Base-by-base conservation (phyloP, 2,797 vertebrate genomes). In the Poecilia wingei region DNA sequence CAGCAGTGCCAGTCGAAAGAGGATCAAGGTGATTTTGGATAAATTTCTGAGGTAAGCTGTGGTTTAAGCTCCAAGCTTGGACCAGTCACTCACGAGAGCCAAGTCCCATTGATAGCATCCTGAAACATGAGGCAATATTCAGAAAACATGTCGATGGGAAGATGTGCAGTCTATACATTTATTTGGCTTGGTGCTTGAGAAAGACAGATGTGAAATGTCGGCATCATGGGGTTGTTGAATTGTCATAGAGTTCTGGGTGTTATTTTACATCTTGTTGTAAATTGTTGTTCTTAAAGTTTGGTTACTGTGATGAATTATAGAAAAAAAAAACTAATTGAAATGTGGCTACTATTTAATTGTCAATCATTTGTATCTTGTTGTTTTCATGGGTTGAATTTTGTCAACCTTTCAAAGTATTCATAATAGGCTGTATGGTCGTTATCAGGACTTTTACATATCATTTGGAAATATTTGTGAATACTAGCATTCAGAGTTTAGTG, bases 1-100 rank as follows among this genome's bases (percentile, higher is more conserved):
- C 83, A 85, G 84, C 89, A 84, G 83, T 74, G 90, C 85, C 87
- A 88, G 84, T 73, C 76, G 73, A 87, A 87, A 88, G 89, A 89
- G 90, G 93, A 92, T 92, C 90, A 93, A 89, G 88, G 85, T 92
- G 91, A 72, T 91, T 92, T 93, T 92, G 94, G 93, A 91, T 89
- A 85, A 82, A 83, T 92, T 93, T 92, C 90, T 93, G 91, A 92
- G 87, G 89, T 90, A 89, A 89, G 91, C 93, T 92, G 83, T 77
- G 84, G 90, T 90, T 91, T 88, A 94, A 92, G 84, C 91, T 85
- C 72, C 79, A 0, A 86, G 87, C 85, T 90, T 88, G 88, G 86
- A 90, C 91, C 64, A 79, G 91, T 94, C 92, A 93, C 93, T 91
- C 86, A 85, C 85, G 88, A 88, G 89, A 87, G 80, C 88, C 85